Percentiles rank a stretch among this genome's conserved stretches.
Evolutionary conservation across 2,113 vertebrate genomes (phyloP).

Genomic region (Thinocorus orbignyianus): DNA sequence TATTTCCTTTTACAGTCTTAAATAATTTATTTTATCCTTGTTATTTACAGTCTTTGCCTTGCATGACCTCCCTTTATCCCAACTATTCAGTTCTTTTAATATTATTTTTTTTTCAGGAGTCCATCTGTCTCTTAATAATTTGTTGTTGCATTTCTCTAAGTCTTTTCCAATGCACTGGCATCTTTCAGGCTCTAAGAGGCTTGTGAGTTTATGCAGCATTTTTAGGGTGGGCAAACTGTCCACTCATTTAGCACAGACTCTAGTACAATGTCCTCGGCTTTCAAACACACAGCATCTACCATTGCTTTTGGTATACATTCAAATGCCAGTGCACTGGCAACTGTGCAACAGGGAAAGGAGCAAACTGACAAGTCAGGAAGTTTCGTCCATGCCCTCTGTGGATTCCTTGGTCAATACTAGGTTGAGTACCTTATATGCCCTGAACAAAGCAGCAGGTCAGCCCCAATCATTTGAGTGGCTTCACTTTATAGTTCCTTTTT

Average conservation of each 20-base stretch:
- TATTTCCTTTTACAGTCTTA: constrained; percentile 7
- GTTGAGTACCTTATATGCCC: background rate
- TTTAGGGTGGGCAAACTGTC: background rate
- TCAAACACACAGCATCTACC: background rate
- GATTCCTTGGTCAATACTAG: background rate
- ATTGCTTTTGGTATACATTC: background rate
- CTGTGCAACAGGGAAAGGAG: background rate
- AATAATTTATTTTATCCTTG: constrained; percentile 30
- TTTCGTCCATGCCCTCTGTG: background rate
- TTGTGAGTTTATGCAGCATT: background rate
- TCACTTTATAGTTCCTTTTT: background rate
- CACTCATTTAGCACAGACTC: background rate
- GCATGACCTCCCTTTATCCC: background rate
- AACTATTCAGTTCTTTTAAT: background rate
- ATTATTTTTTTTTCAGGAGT: background rate
- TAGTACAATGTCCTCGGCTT: background rate
- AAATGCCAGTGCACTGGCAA: background rate
- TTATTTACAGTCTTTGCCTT: constrained; percentile 33
- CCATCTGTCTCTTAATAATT: constrained; percentile 44
- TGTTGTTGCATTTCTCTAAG: background rate
- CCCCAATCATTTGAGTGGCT: background rate
- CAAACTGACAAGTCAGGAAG: background rate
- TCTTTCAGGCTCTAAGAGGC: background rate
- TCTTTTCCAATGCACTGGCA: constrained; percentile 5
- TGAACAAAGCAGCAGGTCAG: background rate